Conservation (phyloP, 1,140 invertebrate species). For the Anastrepha obliqua region DNA sequence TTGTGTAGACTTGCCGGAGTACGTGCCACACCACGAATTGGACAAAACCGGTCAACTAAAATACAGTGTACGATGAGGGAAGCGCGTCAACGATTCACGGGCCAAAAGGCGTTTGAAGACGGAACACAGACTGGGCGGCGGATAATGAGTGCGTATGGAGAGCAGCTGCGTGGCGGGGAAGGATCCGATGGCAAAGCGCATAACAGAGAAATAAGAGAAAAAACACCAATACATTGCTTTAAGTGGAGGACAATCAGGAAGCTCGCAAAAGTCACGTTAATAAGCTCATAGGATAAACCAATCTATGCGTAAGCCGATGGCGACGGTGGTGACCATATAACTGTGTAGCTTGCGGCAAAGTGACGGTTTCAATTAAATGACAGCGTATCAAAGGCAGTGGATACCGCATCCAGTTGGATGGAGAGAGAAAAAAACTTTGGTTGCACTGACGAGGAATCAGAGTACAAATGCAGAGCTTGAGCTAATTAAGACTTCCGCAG, state of each 20-base stretch:
- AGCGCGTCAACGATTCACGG: not conserved
- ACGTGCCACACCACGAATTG: not conserved
- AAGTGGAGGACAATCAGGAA: not conserved
- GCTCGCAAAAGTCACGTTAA: not conserved
- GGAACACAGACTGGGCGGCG: not conserved
- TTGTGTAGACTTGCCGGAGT: slow-evolving; percentile 62
- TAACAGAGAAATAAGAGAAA: not conserved
- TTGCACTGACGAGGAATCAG: not conserved
- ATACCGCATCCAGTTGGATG: too few relatives aligned
- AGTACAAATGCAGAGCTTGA: not conserved
- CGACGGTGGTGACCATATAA: not conserved
- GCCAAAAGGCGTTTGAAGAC: not conserved
- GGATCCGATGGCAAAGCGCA: not conserved
- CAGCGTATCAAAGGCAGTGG: not conserved
- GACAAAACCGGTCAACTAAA: not conserved
- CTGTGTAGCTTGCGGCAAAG: not conserved
- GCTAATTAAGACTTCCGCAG: not conserved
- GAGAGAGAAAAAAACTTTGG: not conserved
- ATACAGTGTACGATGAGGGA: not conserved
- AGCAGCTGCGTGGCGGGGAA: too few relatives aligned
- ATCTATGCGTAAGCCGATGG: not conserved
- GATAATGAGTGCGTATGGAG: not conserved
- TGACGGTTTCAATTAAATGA: slow-evolving; percentile 37
- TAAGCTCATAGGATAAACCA: not conserved
- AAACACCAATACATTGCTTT: not conserved